phyloP scores from a whole-genome alignment of 2,113 vertebrate genomes.

The Fulmarus glacialis region DNA sequence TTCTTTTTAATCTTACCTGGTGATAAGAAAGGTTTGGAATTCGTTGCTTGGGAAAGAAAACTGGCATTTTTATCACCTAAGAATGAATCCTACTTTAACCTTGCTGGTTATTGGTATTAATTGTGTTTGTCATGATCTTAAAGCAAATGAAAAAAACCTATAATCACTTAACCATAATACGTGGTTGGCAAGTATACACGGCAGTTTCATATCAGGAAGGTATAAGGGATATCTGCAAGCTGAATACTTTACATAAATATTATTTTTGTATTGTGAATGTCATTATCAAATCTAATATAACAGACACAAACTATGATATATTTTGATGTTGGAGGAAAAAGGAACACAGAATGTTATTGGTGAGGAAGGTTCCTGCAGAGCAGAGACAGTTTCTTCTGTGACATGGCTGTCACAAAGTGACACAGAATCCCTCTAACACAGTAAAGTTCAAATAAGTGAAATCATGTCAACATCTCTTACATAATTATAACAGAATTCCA shows the following conservation, averaged over 20 bases:
- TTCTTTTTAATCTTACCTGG: neutral
- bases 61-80: neutral
- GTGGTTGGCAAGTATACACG: neutral
- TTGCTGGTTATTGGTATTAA: neutral
- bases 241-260: neutral
- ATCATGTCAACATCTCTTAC: neutral
- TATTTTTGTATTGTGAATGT: neutral
- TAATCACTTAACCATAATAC: neutral
- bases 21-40: conserved; percentile 5
- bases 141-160: neutral
- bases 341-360: neutral
- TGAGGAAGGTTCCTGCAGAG: neutral
- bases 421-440: neutral
- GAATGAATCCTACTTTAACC: neutral
- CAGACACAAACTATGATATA: neutral
- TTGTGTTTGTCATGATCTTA: neutral
- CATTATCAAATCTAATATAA: neutral
- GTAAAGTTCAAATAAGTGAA: neutral
- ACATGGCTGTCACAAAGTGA: neutral
- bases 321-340: neutral
- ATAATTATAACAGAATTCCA: neutral
- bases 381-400: neutral
- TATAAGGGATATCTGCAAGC: neutral
- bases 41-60: neutral
- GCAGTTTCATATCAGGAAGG: neutral